A percentile compares a stretch with the other conserved stretches of the same genome.
phyloP scores from a whole-genome alignment of 2,797 vertebrate species.

The Coluber constrictor region DNA sequence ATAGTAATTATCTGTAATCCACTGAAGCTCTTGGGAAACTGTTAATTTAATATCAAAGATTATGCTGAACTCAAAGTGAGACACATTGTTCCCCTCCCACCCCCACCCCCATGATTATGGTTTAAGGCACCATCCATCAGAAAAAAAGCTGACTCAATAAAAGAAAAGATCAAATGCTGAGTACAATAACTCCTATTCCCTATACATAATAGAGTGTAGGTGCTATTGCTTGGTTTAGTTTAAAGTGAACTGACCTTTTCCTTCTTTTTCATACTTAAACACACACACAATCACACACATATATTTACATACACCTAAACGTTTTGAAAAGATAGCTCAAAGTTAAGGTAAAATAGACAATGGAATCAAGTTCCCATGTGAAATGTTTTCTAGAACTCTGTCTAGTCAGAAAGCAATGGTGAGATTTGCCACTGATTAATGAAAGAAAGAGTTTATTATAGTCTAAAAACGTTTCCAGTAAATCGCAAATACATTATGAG shows the following conservation, averaged over 20 bases:
- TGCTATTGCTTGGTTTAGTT: background rate
- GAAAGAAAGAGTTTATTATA: slow-evolving; percentile 27
- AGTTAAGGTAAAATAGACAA: background rate
- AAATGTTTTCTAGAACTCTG: slow-evolving; percentile 39
- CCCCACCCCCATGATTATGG: background rate
- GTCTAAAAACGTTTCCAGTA: slow-evolving; percentile 12
- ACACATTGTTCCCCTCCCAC: background rate
- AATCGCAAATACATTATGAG: slow-evolving; percentile 16
- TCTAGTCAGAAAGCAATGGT: slow-evolving; percentile 23
- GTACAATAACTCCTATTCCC: background rate
- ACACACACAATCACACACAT: background rate
- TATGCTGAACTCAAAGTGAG: background rate
- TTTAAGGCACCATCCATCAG: background rate
- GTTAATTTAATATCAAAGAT: background rate
- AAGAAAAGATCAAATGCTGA: slow-evolving; percentile 6
- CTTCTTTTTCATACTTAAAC: background rate
- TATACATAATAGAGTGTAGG: slow-evolving; percentile 7
- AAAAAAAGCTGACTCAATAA: slow-evolving; percentile 25
- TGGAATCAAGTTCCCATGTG: slow-evolving; percentile 11
- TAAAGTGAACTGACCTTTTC: slow-evolving; percentile 9
- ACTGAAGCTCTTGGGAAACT: background rate
- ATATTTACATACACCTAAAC: background rate
- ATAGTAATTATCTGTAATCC: background rate
- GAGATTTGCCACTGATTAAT: slow-evolving; percentile 38
- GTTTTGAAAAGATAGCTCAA: background rate